Evolutionary conservation across 2,888 invertebrate species (phyloP).

Genomic region (Laothoe populi): DNA sequence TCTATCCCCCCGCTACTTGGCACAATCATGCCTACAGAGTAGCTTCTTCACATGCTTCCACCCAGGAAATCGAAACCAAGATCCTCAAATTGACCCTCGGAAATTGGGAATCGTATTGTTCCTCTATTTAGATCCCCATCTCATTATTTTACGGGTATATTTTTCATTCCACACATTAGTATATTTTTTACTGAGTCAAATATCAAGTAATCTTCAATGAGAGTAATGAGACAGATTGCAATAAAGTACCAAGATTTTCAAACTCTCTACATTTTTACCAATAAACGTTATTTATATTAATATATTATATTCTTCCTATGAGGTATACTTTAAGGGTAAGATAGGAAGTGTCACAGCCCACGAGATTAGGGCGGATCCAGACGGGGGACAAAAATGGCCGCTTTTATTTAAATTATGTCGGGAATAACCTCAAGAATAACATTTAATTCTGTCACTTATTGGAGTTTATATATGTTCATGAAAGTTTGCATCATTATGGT

Average conservation of each 20-base stretch:
- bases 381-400: not conserved
- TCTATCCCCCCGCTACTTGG: no score
- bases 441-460: no score
- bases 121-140: no score
- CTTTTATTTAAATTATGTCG: not conserved
- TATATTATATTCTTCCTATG: slow-evolving; percentile 17
- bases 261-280: slow-evolving; percentile 1
- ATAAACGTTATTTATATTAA: slow-evolving; percentile 22
- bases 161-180: not conserved
- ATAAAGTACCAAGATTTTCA: not conserved
- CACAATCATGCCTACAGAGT: no score
- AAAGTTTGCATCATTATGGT: no score
- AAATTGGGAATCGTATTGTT: not conserved
- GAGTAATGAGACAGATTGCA: no score
- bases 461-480: no score
- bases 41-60: no score
- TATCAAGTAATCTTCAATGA: not conserved
- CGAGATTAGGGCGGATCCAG: not conserved
- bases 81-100: no score
- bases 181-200: not conserved
- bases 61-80: no score
- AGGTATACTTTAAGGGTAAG: slow-evolving; percentile 18
- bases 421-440: no score
- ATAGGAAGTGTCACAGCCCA: not conserved
- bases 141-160: not conserved